These are phyloP conservation scores for Albula glossodonta DNA, from an alignment of 2,113 vertebrate species.

Conservation along the genomic window DNA sequence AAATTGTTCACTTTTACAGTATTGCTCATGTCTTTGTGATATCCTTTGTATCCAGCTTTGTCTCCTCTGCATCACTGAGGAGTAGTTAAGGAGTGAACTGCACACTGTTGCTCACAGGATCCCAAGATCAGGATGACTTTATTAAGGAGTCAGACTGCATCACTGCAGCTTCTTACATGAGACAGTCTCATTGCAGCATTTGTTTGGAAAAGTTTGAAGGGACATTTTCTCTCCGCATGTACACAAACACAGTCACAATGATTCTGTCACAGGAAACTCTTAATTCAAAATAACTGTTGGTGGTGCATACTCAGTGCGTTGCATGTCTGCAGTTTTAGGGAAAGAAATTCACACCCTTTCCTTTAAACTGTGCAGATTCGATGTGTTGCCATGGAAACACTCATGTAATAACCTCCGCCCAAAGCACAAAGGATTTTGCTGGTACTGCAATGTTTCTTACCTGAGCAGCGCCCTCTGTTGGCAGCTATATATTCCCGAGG, in stretches of 20 bases:
- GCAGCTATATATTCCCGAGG: background rate
- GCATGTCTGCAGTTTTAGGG: conserved; percentile 43
- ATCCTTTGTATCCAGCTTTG: background rate
- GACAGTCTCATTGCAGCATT: background rate
- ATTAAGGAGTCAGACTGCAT: background rate
- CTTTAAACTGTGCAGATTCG: conserved; percentile 64
- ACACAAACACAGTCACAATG: background rate
- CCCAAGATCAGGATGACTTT: background rate
- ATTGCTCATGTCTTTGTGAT: background rate
- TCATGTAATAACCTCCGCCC: conserved; percentile 60
- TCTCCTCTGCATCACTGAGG: background rate
- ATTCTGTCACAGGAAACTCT: background rate
- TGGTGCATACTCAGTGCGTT: conserved; percentile 13
- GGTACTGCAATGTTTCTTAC: conserved; percentile 20
- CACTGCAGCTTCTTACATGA: background rate
- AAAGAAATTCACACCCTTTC: conserved; percentile 72
- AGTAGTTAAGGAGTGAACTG: background rate
- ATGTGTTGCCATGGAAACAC: conserved; percentile 74
- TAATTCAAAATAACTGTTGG: background rate
- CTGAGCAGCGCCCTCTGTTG: conserved; percentile 27
- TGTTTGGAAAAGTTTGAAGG: background rate
- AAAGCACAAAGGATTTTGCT: conserved; percentile 37
- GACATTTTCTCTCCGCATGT: background rate
- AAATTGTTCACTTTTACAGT: background rate
- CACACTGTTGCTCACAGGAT: background rate